These are phyloP conservation scores for Colius striatus DNA, from an alignment of 2,113 vertebrate genomes.

Conservation along the genomic window DNA sequence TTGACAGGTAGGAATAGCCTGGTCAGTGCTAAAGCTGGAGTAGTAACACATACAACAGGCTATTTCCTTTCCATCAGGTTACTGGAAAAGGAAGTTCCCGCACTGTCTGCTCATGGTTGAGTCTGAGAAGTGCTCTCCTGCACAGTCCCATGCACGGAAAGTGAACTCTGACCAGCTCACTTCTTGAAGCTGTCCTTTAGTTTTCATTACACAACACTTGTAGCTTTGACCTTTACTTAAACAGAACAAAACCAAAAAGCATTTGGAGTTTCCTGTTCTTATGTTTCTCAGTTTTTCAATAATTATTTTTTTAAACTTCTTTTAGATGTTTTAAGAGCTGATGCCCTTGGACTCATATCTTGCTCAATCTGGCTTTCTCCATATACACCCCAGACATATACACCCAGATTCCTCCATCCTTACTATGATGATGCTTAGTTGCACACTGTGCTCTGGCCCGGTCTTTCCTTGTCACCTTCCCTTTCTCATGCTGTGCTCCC, in stretches of 20 bases:
- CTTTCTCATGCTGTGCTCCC: neutral
- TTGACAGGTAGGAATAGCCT: neutral
- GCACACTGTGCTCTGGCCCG: neutral
- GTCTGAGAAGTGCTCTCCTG: neutral
- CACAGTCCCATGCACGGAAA: neutral
- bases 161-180: neutral
- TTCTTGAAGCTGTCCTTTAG: neutral
- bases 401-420: neutral
- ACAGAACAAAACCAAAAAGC: neutral
- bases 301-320: neutral
- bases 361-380: neutral
- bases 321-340: neutral
- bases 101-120: fast-evolving
- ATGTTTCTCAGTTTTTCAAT: neutral
- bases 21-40: neutral
- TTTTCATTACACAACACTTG: neutral
- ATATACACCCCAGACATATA: fast-evolving
- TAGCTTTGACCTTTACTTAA: neutral
- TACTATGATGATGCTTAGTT: neutral
- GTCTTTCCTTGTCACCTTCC: neutral
- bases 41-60: neutral
- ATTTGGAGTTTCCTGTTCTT: neutral
- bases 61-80: neutral
- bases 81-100: neutral
- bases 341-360: neutral